Conservation (phyloP, 1,140 invertebrate species). For the Drosophila kikkawai region DNA sequence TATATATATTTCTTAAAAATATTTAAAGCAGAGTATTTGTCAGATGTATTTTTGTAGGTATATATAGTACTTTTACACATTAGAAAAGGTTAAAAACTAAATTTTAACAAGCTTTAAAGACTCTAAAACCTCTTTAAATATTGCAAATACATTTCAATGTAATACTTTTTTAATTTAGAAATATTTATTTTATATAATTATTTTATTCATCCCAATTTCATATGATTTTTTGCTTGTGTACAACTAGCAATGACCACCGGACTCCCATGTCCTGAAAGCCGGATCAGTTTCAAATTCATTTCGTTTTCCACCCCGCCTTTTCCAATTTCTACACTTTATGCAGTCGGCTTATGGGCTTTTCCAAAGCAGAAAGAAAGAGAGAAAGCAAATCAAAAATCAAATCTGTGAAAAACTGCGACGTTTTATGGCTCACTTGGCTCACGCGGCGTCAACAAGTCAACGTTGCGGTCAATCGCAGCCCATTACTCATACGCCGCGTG, state of each 20-base stretch:
- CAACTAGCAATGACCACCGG: background rate
- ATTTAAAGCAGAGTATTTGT: background rate
- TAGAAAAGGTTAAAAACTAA: too few species aligned
- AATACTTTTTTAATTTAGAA: too few species aligned
- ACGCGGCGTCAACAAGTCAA: slow-evolving; percentile 57
- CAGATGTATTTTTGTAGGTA: too few species aligned
- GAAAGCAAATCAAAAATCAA: slow-evolving; percentile 26
- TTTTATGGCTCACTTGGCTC: slow-evolving; percentile 52
- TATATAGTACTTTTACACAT: background rate
- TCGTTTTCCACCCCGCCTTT: slow-evolving; percentile 3
- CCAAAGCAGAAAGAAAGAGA: background rate
- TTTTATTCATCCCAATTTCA: background rate
- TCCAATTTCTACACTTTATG: slow-evolving; percentile 27
- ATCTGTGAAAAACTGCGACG: slow-evolving; percentile 36
- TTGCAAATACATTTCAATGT: too few species aligned
- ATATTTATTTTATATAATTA: too few species aligned
- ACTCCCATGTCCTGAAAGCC: background rate
- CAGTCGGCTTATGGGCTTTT: slow-evolving; percentile 4
- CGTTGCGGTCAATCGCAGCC: slow-evolving; percentile 50
- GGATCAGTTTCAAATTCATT: slow-evolving; percentile 24
- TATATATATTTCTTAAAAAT: fast-evolving
- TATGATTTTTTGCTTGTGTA: slow-evolving; percentile 4
- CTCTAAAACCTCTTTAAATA: too few species aligned
- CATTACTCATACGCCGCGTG: slow-evolving; percentile 69
- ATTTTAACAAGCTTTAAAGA: too few species aligned